phyloP scores from a whole-genome alignment of 92 coral and sea anemone genomes.

The Meandrina meandrites region DNA sequence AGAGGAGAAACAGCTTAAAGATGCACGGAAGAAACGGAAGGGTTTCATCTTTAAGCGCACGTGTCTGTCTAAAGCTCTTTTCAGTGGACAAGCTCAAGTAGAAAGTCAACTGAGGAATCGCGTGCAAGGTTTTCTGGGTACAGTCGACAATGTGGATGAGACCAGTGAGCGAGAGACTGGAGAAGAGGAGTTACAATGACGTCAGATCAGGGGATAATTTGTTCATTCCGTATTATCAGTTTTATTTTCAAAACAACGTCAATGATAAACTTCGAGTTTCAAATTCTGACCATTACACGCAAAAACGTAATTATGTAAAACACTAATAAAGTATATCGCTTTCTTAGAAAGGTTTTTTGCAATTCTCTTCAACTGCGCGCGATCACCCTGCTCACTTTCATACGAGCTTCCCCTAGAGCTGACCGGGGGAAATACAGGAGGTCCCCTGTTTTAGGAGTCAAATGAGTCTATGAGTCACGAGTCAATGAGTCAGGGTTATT shows the following conservation, averaged over 20 bases:
- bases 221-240: neutral
- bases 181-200: neutral
- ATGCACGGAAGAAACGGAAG: neutral
- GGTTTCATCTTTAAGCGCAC: constrained; percentile 25
- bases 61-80: constrained; percentile 24
- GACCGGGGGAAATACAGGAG: too few relatives aligned
- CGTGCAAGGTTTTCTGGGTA: constrained; percentile 33
- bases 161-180: neutral
- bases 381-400: too few relatives aligned
- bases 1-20: neutral
- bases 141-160: neutral
- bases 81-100: constrained; percentile 21
- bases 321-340: too few relatives aligned
- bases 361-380: too few relatives aligned
- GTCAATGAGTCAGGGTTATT: too few relatives aligned
- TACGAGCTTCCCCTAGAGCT: too few relatives aligned
- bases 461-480: too few relatives aligned
- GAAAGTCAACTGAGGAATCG: constrained; percentile 32
- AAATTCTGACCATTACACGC: too few relatives aligned
- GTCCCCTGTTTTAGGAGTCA: too few relatives aligned
- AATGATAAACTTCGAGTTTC: neutral
- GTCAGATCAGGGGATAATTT: neutral
- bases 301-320: too few relatives aligned
- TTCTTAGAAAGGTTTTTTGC: too few relatives aligned
- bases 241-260: too few relatives aligned